Evolutionary conservation across 2,797 vertebrate species (phyloP), one percentile per base, ranked within the genome.

Genomic region (Sebastes taczanowskii): DNA sequence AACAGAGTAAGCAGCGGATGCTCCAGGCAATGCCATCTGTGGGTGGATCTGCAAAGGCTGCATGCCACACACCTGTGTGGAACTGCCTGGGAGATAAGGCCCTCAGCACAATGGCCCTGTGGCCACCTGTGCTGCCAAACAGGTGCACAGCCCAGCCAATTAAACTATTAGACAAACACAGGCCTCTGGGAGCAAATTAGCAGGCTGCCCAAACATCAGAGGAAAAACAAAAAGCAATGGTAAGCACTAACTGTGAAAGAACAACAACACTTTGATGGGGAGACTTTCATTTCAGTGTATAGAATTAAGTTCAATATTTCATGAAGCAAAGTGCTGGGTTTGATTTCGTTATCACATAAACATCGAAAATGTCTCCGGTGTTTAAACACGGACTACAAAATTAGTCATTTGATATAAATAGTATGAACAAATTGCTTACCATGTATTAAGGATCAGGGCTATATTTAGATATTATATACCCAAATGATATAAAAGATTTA

Each of bases 111-210:
- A 83, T 90, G 91, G 91, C 91, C 92, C 85, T n/a, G 82, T 84
- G 86, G 93, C 93, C 95, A 95, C 94, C 94, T 95, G 95, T 61
- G 91, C 91, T 89, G 86, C 88, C 92, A 94, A 94, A 93, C 94
- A 95, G 94, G 95, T 96, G 95, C 87, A 81, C 84, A 93, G 91
- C 93, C 87, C 74, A 89, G 91, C 89, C 94, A 95, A 95, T 95
- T 95, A 95, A 95, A 95, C 95, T 94, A 95, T 95, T 94, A 95
- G 89, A 93, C 91, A 94, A 95, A 95, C 92, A 94, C 90, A 90
- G 93, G 92, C 91, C 91, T 93, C 86, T 84, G 92, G 94, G 93
- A 95, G 91, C 88, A 95, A 91, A 95, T 95, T 92, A 95, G 88
- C 86, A 84, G 90, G 71, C 85, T 89, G 86, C 83, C 84, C 74